Conservation (phyloP, 2,113 vertebrate species). For the Eublepharis macularius region DNA sequence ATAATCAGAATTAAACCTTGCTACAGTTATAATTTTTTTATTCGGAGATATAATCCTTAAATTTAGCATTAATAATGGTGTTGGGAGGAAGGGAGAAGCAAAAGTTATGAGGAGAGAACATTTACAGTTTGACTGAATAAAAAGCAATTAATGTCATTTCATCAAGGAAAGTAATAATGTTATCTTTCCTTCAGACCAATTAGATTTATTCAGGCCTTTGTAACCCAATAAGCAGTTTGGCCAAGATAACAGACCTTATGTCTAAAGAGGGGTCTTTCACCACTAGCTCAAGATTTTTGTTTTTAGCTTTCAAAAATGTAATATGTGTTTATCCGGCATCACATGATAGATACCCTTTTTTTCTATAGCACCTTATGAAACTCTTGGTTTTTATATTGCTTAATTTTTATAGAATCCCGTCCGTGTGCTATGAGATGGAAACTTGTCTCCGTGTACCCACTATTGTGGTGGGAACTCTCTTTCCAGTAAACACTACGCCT, state of each 20-base stretch:
- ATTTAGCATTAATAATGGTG: background rate
- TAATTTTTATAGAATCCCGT: slow-evolving; percentile 71
- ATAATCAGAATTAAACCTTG: background rate
- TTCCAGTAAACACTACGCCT: slow-evolving; percentile 74
- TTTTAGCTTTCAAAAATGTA: background rate
- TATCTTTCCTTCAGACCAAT: background rate
- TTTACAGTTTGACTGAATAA: background rate
- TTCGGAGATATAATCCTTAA: background rate
- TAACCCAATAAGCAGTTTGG: background rate
- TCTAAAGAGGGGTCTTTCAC: background rate
- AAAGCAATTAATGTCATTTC: background rate
- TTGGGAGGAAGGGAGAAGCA: background rate
- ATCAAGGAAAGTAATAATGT: background rate
- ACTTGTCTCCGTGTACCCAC: slow-evolving; percentile 69
- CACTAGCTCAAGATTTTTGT: background rate
- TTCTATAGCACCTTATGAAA: background rate
- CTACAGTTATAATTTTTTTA: background rate
- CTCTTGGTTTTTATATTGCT: slow-evolving; percentile 30
- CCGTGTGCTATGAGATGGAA: slow-evolving; percentile 64
- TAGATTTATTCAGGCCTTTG: background rate
- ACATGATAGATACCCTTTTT: background rate
- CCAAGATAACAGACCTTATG: background rate
- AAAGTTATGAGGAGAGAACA: background rate
- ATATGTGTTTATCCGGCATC: background rate
- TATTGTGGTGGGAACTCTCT: slow-evolving; percentile 69